These are phyloP conservation scores for Pteruthius melanotis DNA, from an alignment of 2,113 vertebrate genomes.

Conservation along the genomic window DNA sequence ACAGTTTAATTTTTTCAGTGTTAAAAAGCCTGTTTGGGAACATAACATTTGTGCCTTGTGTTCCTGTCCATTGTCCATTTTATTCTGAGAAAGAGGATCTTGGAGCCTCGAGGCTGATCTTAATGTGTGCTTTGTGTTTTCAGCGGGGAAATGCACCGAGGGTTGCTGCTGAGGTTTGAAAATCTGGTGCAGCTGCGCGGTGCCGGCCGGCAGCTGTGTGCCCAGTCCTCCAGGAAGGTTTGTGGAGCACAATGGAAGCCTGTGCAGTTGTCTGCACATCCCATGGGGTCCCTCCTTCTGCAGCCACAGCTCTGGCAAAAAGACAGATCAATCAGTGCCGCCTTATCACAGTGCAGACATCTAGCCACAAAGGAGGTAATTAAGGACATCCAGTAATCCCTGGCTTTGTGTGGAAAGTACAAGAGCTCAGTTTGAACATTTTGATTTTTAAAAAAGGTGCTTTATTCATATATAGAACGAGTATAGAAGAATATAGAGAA, in stretches of 20 bases:
- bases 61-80: accelerated
- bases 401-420: background rate
- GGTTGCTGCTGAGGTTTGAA: conserved; percentile 39
- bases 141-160: conserved; percentile 53
- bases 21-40: background rate
- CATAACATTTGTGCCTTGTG: background rate
- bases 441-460: background rate
- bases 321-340: background rate
- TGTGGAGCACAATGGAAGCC: conserved; percentile 45
- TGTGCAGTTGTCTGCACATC: background rate
- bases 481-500: background rate
- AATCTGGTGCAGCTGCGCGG: conserved; percentile 16
- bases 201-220: conserved; percentile 31
- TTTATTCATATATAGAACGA: too few relatives aligned
- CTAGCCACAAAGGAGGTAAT: conserved; percentile 67
- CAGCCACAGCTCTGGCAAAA: background rate
- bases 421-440: background rate
- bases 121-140: background rate
- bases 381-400: background rate
- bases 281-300: background rate
- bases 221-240: background rate
- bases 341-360: background rate
- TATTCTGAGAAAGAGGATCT: background rate
- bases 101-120: background rate
- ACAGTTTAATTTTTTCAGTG: background rate